Percentiles rank a stretch among this genome's conserved stretches.
Evolutionary conservation across 2,888 invertebrate genomes (phyloP).

Genomic region (Apantesis nais): DNA sequence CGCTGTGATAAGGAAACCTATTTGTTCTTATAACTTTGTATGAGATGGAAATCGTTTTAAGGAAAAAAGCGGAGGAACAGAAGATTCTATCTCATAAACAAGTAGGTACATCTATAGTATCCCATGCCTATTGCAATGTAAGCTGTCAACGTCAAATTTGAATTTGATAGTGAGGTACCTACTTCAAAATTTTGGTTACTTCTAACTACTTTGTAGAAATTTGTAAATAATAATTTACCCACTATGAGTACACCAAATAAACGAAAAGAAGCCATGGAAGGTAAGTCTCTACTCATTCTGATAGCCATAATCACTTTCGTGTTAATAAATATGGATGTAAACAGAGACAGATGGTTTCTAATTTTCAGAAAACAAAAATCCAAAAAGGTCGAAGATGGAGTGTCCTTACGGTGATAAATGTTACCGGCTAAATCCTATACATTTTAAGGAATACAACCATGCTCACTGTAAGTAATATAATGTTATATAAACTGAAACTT

Average conservation of each 20-base stretch:
- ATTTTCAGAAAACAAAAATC: slow-evolving; percentile 61
- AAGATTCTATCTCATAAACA: too few relatives aligned
- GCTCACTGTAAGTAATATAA: slow-evolving; percentile 88
- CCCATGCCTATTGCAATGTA: background rate
- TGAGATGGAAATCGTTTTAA: background rate
- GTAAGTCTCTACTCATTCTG: slow-evolving; percentile 37
- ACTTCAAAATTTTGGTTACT: background rate
- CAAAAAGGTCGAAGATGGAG: slow-evolving; percentile 75
- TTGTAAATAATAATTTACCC: slow-evolving; percentile 5
- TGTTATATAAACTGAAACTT: background rate
- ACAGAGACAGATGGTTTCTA: slow-evolving; percentile 3
- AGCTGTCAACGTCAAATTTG: slow-evolving; percentile 12
- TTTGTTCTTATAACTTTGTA: too few relatives aligned
- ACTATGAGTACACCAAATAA: slow-evolving; percentile 57
- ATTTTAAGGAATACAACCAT: slow-evolving; percentile 93
- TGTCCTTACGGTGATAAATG: slow-evolving; percentile 93
- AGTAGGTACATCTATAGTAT: background rate
- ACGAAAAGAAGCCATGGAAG: slow-evolving; percentile 55
- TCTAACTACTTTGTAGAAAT: background rate
- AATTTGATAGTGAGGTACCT: slow-evolving; percentile 15
- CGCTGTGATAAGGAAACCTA: too few relatives aligned
- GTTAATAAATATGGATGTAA: background rate
- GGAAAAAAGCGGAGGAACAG: too few relatives aligned
- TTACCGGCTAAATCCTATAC: slow-evolving; percentile 93
- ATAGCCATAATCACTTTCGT: background rate